Evolutionary conservation across 2,113 vertebrate species (phyloP).

Genomic region (Oryctolagus cuniculus): DNA sequence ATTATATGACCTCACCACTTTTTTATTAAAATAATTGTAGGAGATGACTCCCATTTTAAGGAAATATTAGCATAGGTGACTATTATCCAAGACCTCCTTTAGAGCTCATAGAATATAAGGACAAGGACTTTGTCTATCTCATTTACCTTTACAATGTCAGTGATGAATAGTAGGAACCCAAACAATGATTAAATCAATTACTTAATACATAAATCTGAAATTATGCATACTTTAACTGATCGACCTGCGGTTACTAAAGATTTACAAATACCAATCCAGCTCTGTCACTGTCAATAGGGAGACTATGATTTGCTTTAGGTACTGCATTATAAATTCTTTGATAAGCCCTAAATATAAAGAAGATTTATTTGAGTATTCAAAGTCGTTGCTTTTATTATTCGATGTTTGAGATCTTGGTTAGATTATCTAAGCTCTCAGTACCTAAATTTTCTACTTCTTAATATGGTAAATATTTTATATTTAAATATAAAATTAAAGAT

Average conservation of each 20-base stretch:
- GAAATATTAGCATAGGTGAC: not conserved
- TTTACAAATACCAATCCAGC: not conserved
- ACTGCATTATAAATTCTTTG: not conserved
- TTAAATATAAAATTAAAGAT: slow-evolving; percentile 10
- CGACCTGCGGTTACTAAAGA: not conserved
- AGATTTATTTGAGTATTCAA: not conserved
- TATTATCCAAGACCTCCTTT: not conserved
- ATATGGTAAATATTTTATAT: not conserved
- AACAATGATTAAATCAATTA: slow-evolving; percentile 30
- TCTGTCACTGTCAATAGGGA: not conserved
- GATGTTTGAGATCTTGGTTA: not conserved
- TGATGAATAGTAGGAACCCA: not conserved
- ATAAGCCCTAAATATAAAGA: not conserved
- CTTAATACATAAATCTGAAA: not conserved
- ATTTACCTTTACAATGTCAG: not conserved
- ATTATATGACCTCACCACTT: not conserved
- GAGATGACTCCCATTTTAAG: not conserved
- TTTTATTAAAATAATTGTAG: slow-evolving; percentile 1
- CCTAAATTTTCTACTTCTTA: not conserved
- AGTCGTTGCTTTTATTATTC: not conserved
- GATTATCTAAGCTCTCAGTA: not conserved
- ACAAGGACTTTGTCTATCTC: not conserved
- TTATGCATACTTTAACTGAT: not conserved
- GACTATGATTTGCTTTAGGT: not conserved
- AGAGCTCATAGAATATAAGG: not conserved